Evolutionary conservation across 2,797 vertebrate species (phyloP), one percentile per base, ranked within the genome.

Genomic region (Tokudaia muenninki): DNA sequence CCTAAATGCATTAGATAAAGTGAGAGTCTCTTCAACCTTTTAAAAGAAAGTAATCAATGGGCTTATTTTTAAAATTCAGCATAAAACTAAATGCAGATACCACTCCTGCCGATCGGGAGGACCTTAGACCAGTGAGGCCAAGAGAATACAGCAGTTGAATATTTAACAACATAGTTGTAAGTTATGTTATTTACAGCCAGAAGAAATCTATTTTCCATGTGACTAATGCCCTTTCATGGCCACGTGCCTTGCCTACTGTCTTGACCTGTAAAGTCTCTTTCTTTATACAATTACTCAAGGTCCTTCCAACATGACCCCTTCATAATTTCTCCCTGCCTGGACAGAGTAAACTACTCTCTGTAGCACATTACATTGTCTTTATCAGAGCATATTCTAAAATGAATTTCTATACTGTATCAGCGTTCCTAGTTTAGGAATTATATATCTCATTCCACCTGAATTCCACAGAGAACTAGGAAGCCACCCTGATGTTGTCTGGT

Each of bases 71-170:
- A 12, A 90, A 72, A 50, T 83, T 88, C 47, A 70, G 21, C 41
- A 3, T 87, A 78, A 70, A 91, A 55, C 84, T 92, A 74, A 91
- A 90, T 61, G 67, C 50, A 94, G 93, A n/a, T 84, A n/a, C n/a
- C 67, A 84, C 67, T 74, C 61, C 47, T 57, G 10, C 57, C 37
- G 84, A 44, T 47, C 29, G 29, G 81, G 24, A 94, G 17, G n/a
- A 41, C 52, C 70, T 97, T 94, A 87, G 90, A 31, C 95, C 70
- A 96, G 14, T 34, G 34, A 65, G 55, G 67, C 31, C 89, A 59
- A 65, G 61, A 88, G 87, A 37, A 29, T 82, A 77, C 17, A 80
- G 6, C 16, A 78, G 61, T 7, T 65, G 80, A 78, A 47, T 88
- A 70, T 79, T 90, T 89, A 87, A 84, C 24, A 63, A 16, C 14